A percentile compares a stretch with the other conserved stretches of the same genome.
Evolutionary conservation across 1,140 invertebrate genomes (phyloP).

Genomic region (Bombus superbus): DNA sequence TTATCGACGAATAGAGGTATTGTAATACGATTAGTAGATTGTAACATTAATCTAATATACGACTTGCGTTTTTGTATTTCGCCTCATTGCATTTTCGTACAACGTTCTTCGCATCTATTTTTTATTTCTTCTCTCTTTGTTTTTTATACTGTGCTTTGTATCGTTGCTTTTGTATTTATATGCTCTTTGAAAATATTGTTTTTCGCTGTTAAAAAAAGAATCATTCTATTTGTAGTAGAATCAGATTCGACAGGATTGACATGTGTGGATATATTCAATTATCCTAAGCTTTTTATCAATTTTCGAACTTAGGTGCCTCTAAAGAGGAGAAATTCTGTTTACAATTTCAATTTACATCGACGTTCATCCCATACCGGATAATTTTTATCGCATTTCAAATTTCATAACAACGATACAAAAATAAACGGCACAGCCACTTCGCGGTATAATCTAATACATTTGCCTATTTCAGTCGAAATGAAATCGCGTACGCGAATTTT

Average conservation of each 20-base stretch:
- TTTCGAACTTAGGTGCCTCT: not conserved
- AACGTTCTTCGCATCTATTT: not conserved
- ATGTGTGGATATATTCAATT: not conserved
- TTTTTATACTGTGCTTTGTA: not conserved
- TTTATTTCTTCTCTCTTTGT: not conserved
- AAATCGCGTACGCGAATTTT: not conserved
- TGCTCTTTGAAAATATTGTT: not conserved
- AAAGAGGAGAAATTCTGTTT: not conserved
- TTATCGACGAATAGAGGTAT: too few relatives aligned
- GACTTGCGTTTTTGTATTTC: not conserved
- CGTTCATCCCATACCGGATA: too few relatives aligned
- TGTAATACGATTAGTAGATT: not conserved
- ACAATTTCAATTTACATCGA: not conserved
- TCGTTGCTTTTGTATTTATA: not conserved
- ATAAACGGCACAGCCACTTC: not conserved
- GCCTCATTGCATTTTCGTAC: not conserved
- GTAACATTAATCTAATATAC: not conserved
- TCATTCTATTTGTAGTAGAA: not conserved
- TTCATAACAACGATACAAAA: too few relatives aligned
- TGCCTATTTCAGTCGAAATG: not conserved
- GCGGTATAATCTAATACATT: constrained; percentile 2
- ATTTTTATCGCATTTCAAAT: not conserved
- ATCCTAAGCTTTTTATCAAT: not conserved
- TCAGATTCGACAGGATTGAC: not conserved
- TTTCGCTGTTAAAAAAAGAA: not conserved